A percentile compares a stretch with the other conserved stretches of the same genome.
These are phyloP conservation scores for Diaphora mendica DNA, from an alignment of 2,888 invertebrate genomes.

Conservation along the genomic window DNA sequence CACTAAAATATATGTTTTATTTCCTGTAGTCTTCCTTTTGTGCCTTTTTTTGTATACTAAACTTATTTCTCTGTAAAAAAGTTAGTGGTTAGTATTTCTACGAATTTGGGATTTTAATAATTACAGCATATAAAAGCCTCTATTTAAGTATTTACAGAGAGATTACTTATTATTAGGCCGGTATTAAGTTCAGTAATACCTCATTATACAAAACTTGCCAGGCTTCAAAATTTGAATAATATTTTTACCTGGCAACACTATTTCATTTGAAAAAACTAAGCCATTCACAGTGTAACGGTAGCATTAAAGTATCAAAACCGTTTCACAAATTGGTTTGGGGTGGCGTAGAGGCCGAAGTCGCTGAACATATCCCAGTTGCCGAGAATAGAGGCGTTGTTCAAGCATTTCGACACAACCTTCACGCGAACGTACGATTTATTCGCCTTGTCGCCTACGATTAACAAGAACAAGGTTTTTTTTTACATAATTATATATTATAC, in stretches of 20 bases:
- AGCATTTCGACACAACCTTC: slow-evolving; percentile 77
- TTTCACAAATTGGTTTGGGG: slow-evolving; percentile 54
- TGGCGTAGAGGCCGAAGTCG: slow-evolving; percentile 80
- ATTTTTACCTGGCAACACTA: not conserved
- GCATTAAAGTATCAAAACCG: slow-evolving; percentile 7
- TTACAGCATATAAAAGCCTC: not conserved
- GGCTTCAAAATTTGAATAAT: not conserved
- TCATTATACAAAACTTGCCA: not conserved
- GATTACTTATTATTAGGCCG: not conserved
- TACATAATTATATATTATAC: slow-evolving; percentile 34
- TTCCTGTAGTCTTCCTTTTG: not conserved
- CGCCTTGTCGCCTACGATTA: slow-evolving; percentile 75
- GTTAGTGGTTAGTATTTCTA: not conserved
- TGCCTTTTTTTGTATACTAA: not conserved
- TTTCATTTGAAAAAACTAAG: slow-evolving; percentile 10
- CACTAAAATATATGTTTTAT: not conserved
- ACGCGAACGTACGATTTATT: slow-evolving; percentile 78
- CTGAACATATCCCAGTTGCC: slow-evolving; percentile 83
- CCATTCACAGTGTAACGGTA: slow-evolving; percentile 26
- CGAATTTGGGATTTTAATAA: not conserved
- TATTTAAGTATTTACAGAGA: not conserved
- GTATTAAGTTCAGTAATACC: not conserved
- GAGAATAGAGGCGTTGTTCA: slow-evolving; percentile 78
- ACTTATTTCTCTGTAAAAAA: not conserved
- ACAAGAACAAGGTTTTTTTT: slow-evolving; percentile 71